A percentile compares a stretch with the other conserved stretches of the same genome.
These are phyloP conservation scores for Telmatherina bonti DNA, from an alignment of 2,797 vertebrate species.

Conservation along the genomic window DNA sequence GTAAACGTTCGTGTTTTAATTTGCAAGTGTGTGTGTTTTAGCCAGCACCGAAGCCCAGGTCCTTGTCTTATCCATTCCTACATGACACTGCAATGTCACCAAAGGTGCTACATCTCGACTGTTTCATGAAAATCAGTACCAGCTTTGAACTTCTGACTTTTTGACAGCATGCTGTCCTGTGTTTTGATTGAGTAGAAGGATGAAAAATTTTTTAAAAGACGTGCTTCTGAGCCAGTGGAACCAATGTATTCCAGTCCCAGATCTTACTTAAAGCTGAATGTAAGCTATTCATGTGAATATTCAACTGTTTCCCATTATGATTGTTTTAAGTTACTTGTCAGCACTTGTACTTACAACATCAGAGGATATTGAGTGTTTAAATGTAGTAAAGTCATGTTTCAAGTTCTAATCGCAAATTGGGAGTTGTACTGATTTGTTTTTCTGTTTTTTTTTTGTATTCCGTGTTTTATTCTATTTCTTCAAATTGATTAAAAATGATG, in stretches of 20 bases:
- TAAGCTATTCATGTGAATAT: background rate
- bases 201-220: background rate
- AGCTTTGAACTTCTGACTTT: background rate
- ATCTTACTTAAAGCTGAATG: background rate
- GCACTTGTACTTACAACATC: background rate
- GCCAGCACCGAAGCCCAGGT: constrained; percentile 31
- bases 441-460: background rate
- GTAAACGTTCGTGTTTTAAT: constrained; percentile 3
- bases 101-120: constrained; percentile 34
- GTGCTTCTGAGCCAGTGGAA: constrained; percentile 40
- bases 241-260: constrained; percentile 60
- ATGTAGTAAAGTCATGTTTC: background rate
- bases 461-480: background rate
- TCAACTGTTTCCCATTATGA: too few relatives aligned
- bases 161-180: background rate
- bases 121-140: background rate
- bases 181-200: constrained; percentile 35
- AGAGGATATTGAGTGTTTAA: background rate
- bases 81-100: too few relatives aligned
- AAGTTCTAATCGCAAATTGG: background rate
- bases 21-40: constrained; percentile 20
- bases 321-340: background rate
- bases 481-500: background rate
- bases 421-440: background rate
- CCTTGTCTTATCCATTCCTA: constrained; percentile 56